Percentiles rank a stretch among this genome's conserved stretches.
phyloP scores from a whole-genome alignment of 2,888 invertebrate genomes.

The Lasius fuliginosus region DNA sequence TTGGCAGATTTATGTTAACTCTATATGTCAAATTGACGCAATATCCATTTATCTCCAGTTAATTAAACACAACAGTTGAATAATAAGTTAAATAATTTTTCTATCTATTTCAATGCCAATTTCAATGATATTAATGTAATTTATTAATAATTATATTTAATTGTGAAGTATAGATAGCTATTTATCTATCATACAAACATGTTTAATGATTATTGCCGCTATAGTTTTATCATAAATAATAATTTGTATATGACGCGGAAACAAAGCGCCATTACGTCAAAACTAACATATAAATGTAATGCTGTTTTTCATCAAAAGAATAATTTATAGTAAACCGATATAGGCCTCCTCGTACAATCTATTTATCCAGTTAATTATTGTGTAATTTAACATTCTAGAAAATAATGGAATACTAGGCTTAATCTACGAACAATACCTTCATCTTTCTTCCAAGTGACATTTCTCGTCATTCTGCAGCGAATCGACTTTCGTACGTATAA shows the following conservation, averaged over 20 bases:
- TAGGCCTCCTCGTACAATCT: neutral
- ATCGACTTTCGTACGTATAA: conserved; percentile 19
- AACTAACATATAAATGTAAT: conserved; percentile 11
- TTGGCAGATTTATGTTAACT: conserved; percentile 36
- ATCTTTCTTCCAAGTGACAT: neutral
- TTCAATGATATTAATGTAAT: neutral
- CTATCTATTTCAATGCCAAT: neutral
- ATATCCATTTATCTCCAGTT: conserved; percentile 19
- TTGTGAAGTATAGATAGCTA: neutral
- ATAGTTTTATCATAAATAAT: neutral
- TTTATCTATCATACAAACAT: neutral
- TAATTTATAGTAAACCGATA: neutral
- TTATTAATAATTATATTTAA: conserved; percentile 3
- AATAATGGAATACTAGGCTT: neutral
- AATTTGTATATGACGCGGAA: neutral
- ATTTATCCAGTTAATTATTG: neutral
- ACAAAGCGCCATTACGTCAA: neutral
- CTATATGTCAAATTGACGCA: conserved; percentile 13
- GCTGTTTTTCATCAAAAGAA: neutral
- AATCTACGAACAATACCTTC: neutral
- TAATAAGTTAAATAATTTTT: conserved; percentile 5
- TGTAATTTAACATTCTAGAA: neutral
- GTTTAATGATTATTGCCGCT: neutral
- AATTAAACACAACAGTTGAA: conserved; percentile 15
- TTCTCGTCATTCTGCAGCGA: conserved; percentile 30